Evolutionary conservation across 2,797 vertebrate genomes (phyloP).

Genomic region (Clarias pachynema): DNA sequence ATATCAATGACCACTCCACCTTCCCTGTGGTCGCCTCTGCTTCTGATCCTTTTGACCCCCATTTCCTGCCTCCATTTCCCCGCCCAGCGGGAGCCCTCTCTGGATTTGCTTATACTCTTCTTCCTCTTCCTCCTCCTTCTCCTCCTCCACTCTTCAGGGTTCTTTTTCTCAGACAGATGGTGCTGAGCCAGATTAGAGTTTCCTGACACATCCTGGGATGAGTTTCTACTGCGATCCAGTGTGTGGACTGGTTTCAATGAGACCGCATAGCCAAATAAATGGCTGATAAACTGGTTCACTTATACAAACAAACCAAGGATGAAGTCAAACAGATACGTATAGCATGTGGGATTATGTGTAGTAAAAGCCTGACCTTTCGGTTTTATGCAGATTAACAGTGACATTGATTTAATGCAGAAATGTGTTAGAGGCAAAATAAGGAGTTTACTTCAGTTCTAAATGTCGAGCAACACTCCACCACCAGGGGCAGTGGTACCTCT

Average conservation of each 20-base stretch:
- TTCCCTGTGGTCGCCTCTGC: conserved; percentile 46
- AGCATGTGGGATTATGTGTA: neutral
- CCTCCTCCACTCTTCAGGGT: conserved; percentile 13
- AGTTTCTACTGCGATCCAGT: neutral
- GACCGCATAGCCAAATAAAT: neutral
- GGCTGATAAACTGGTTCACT: neutral
- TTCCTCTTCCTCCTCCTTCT: conserved; percentile 3
- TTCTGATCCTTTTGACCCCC: conserved; percentile 57
- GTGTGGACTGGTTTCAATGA: neutral
- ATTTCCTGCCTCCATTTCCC: conserved; percentile 57
- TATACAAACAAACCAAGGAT: neutral
- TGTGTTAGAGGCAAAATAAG: neutral
- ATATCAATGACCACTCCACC: conserved; percentile 55
- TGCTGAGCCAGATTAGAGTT: conserved; percentile 6
- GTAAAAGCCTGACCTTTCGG: neutral
- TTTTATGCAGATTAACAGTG: neutral
- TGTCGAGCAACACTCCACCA: neutral
- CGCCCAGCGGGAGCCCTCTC: conserved; percentile 37
- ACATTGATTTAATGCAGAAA: neutral
- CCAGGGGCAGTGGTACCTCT: too few species aligned
- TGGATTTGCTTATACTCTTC: conserved; percentile 41
- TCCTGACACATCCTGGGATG: conserved; percentile 12
- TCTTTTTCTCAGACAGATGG: conserved; percentile 31
- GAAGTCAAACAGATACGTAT: neutral
- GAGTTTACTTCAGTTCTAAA: neutral